Base-by-base conservation (phyloP, 2,797 vertebrate species). In the Clarias pachynema region DNA sequence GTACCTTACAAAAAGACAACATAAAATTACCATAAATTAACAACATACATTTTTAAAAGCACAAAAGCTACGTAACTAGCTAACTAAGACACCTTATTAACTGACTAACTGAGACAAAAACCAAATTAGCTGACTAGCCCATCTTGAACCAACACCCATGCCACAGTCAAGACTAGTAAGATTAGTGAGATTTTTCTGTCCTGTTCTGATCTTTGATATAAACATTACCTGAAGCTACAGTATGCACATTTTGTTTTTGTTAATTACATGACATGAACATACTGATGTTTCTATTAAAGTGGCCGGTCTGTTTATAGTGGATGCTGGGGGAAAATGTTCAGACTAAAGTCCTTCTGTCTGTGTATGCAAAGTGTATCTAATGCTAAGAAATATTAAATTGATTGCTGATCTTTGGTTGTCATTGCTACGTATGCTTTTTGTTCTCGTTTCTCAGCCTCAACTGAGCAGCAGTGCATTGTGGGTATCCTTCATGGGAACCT, bases 401-500 rank as follows among this genome's bases (percentile, higher is more conserved):
- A 49, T 49, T 12, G 44, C 2, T 49, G 44, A 49, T 49, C 44
- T 49, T 49, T 49, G 44, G 49, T 53, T 53, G 49, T 2, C 49
- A 53, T 53, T 57, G 16, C 8, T 5, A 20, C 57, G 2, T 57
- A 7, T 77, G 16, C 4, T 29, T 31, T 15, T 34, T 68, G 29
- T 40, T 62, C 63, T 16, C 18, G 49, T 80, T 26, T 65, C 75
- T 66, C 80, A 62, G 37, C 31, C 56, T 34, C 56, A 9, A 15
- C 49, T 49, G 57, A 49, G 89, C 90, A 88, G 91, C 87, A 88
- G 53, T 77, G 84, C 26, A 84, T 77, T 73, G 26, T 86, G 81
- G 78, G 84, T 87, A 91, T 90, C 89, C 75, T 92, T 96, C 97
- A 98, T 99, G 98, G 98, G 98, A 99, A 98, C 96, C 96, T 96